Percentiles rank a stretch among this genome's conserved stretches.
Conservation (phyloP, 2,113 vertebrate species). For the Ptychochromis oligacanthus region DNA sequence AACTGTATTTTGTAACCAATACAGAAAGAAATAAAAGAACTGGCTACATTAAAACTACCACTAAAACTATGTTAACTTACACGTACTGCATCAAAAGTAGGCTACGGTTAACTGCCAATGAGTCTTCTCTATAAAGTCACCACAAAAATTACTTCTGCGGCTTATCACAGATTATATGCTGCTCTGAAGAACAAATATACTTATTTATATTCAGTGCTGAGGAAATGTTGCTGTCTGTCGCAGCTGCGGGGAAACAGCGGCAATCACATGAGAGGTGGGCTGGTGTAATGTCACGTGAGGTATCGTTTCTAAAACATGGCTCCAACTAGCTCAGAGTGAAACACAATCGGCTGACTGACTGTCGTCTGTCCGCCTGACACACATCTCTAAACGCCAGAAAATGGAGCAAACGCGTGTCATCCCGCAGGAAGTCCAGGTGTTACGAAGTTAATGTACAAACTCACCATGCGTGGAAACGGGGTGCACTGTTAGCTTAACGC, state of each 20-base stretch:
- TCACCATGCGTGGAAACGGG: slow-evolving; percentile 22
- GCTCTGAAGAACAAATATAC: background rate
- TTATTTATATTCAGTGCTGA: background rate
- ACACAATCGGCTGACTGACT: slow-evolving; percentile 36
- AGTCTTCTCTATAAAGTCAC: background rate
- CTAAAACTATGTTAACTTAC: background rate
- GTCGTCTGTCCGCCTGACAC: background rate
- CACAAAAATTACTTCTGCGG: background rate
- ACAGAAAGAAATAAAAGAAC: background rate
- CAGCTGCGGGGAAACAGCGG: background rate
- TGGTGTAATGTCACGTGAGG: slow-evolving; percentile 79
- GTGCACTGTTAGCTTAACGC: slow-evolving; percentile 47
- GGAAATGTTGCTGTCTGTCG: background rate
- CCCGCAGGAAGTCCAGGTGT: background rate
- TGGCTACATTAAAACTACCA: background rate
- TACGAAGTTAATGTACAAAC: background rate
- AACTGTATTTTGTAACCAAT: background rate
- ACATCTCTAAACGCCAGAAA: background rate
- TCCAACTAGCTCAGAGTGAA: slow-evolving; percentile 55
- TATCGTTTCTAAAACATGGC: slow-evolving; percentile 76
- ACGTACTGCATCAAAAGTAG: background rate
- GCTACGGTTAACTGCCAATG: background rate
- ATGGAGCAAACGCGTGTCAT: background rate
- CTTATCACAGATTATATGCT: background rate
- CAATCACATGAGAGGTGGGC: slow-evolving; percentile 54